Evolutionary conservation across 2,113 vertebrate species (phyloP), one percentile per base, ranked within the genome.

Genomic region (Chrysochloris asiatica): DNA sequence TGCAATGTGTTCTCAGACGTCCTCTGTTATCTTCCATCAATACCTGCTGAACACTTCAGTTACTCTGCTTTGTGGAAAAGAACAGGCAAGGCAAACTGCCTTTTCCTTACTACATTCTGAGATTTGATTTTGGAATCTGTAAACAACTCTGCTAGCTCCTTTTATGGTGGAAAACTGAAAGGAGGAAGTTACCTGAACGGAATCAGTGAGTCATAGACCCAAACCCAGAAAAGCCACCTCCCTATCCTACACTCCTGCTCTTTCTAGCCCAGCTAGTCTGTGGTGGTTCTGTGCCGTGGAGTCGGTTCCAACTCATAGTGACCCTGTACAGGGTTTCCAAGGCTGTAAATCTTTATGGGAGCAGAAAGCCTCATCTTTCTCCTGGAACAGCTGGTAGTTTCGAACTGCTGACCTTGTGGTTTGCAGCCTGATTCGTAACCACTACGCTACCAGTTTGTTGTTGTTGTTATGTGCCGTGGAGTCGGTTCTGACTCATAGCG

Each of bases 171-270:
- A 65, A 96, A 89, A 50, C 50, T n/a, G 11, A 73, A 78, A 86
- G 80, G 61, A 94, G 90, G 96, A 95, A 93, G 79, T 86, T 45
- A 95, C 67, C 88, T 95, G 54, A 56, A 79, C n/a, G 61, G 83
- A 88, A 69, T 90, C 69, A 80, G 30, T 93, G 94, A 93, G 75
- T 95, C 94, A 92, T 28, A 82, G 73, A 17, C 48, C 14, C 61
- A 83, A 69, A 63, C 84, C 36, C 82, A 54, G 61, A 43, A 59
- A 84, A 54, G 75, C 73, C 65, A 38, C 89, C 73, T 90, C 67
- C 81, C 86, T 41, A 33, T 6, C 33, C 54, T 22, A 22, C 2
- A 21, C 8, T 33, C 52, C 56, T 45, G 1, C 36, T 65, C 17
- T 33, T 79, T 86, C 52, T 71, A 19, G 12, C 30, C 59, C 26